phyloP scores from a whole-genome alignment of 1,140 invertebrate species.

The Hycleus phaleratus region DNA sequence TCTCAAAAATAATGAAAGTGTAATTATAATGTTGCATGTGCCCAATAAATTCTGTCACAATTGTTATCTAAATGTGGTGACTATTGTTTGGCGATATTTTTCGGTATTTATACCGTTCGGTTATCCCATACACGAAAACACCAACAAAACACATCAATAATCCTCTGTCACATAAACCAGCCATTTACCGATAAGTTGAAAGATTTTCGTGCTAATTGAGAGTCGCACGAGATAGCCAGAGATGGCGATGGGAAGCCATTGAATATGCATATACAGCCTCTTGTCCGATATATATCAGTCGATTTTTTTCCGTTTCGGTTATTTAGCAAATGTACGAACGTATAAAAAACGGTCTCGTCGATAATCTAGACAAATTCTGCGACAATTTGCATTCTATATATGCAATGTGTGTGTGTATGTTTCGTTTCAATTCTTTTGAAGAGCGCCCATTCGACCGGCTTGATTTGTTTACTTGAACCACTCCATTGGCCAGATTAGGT shows the following conservation, averaged over 20 bases:
- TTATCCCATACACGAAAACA: too few species aligned
- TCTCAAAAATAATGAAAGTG: too few species aligned
- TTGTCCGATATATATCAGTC: slow-evolving; percentile 23
- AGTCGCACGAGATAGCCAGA: slow-evolving; percentile 18
- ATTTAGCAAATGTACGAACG: slow-evolving; percentile 10
- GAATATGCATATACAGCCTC: too few species aligned
- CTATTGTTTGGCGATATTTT: too few species aligned
- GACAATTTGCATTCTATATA: slow-evolving; percentile 35
- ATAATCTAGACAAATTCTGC: slow-evolving; percentile 41
- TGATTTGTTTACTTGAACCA: slow-evolving; percentile 38
- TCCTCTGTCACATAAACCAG: slow-evolving; percentile 8
- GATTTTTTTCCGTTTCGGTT: too few species aligned
- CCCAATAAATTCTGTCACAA: too few species aligned
- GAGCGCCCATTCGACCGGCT: slow-evolving; percentile 4
- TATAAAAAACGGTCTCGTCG: slow-evolving; percentile 25
- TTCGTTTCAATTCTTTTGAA: background rate
- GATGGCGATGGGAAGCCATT: background rate
- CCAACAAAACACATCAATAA: too few species aligned
- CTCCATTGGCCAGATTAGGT: slow-evolving; percentile 33
- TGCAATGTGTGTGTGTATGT: slow-evolving; percentile 24
- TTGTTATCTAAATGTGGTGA: too few species aligned
- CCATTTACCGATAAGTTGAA: slow-evolving; percentile 17
- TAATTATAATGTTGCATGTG: too few species aligned
- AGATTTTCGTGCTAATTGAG: slow-evolving; percentile 22
- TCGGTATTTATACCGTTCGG: too few species aligned